phyloP scores from a whole-genome alignment of 30 jellyfish, hydroid and myxozoan species.

The Aurelia coerulea region DNA sequence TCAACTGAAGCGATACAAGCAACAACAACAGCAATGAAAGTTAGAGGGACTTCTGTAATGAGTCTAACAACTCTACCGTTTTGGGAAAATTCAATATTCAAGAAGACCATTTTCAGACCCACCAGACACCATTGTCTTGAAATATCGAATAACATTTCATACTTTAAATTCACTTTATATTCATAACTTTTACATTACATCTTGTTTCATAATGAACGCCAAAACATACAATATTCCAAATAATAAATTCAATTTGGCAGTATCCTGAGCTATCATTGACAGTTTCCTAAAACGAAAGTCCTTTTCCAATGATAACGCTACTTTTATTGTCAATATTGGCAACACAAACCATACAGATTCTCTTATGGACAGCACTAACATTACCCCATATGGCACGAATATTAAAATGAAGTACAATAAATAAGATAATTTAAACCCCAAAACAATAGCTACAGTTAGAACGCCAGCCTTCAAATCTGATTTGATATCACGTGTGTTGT shows the following conservation, averaged over 20 bases:
- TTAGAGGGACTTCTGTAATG: too few species aligned
- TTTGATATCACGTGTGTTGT: slow-evolving; percentile 83
- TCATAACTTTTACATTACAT: too few species aligned
- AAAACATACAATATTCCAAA: slow-evolving; percentile 75
- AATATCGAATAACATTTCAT: too few species aligned
- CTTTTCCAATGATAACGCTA: slow-evolving; percentile 68
- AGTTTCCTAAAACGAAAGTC: slow-evolving; percentile 62
- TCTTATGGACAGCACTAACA: slow-evolving; percentile 42
- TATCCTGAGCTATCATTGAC: slow-evolving; percentile 63
- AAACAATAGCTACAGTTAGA: slow-evolving; percentile 75
- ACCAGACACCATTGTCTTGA: too few species aligned
- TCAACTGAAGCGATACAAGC: too few species aligned
- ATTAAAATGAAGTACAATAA: slow-evolving; percentile 51
- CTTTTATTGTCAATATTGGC: slow-evolving; percentile 61
- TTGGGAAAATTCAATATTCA: too few species aligned
- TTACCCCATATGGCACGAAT: slow-evolving; percentile 74
- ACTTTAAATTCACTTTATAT: too few species aligned
- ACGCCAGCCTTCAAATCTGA: slow-evolving; percentile 74
- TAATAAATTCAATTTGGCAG: slow-evolving; percentile 83
- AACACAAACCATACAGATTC: slow-evolving; percentile 51
- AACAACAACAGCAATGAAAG: too few species aligned
- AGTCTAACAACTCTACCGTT: too few species aligned
- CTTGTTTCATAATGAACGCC: slow-evolving; percentile 16
- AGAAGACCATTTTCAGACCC: too few species aligned
- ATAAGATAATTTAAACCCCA: slow-evolving; percentile 71